These are phyloP conservation scores for Dermochelys coriacea DNA, from an alignment of 2,797 vertebrate genomes.

Conservation along the genomic window DNA sequence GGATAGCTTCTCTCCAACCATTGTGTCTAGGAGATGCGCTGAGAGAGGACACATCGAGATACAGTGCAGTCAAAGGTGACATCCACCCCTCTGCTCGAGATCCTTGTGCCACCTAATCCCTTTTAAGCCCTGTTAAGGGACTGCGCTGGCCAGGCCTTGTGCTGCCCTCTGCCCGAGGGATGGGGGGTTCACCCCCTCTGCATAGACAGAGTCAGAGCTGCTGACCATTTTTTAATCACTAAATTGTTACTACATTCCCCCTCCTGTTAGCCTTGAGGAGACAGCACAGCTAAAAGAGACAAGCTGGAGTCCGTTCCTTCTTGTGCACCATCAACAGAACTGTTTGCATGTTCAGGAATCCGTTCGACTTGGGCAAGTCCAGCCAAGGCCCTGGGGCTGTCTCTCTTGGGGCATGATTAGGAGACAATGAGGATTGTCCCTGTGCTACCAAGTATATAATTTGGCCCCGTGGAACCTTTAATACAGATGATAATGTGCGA, in stretches of 20 bases:
- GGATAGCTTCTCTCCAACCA: background rate
- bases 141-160: no score
- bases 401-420: background rate
- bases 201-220: background rate
- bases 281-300: background rate
- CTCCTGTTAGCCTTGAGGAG: background rate
- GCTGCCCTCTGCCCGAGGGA: no score
- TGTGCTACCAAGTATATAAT: background rate
- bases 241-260: background rate
- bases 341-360: no score
- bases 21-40: no score
- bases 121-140: no score
- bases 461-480: background rate
- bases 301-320: background rate
- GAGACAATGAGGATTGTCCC: background rate
- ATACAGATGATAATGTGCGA: background rate
- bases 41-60: no score
- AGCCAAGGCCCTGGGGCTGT: no score
- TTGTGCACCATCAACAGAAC: background rate
- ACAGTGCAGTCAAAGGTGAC: no score
- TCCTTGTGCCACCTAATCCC: background rate
- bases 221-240: no score
- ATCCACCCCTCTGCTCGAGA: background rate
- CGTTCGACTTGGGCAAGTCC: no score
- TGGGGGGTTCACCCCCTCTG: background rate